Base-by-base conservation (phyloP, 2,797 vertebrate species). In the Ispidina picta region DNA sequence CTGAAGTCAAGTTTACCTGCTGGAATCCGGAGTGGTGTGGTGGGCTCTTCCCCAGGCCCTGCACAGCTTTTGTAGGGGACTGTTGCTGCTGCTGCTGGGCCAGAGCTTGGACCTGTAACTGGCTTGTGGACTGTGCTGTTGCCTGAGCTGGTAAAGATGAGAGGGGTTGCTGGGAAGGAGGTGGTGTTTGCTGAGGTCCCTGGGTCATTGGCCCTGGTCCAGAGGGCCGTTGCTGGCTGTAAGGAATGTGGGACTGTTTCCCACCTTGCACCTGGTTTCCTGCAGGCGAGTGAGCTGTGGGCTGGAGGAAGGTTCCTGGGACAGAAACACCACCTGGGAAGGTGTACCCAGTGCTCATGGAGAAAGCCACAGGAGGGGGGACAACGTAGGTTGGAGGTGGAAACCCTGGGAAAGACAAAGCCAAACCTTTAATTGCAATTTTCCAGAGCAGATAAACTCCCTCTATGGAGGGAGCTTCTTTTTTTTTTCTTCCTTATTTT, bases 171-270 rank as follows among this genome's bases (percentile, higher is more conserved):
- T 98, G 98, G 86, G 98, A 98, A 76, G 98, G 97, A 93, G 98
- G 98, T 68, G 98, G 97, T 48, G 97, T 96, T 59, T 96, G 98
- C 68, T 98, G 97, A 95, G 98, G 96, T 96, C 98, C 98, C 97
- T 98, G 98, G 97, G 94, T 97, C 97, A 97, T 95, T 63, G 98
- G 98, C 96, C 95, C 98, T 96, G 98, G 98, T 95, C 98, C 98
- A 1, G 99, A 99, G 92, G 99, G 99, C 96, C 99, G 98, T 97
- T 99, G 99, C 98, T 99, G 99, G 96, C 99, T 99, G 96, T 99
- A 99, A 96, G 99, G 99, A 98, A 99, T 99, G 98, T 99, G 99
- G 90, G 99, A 99, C 85, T 97, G 99, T 96, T 99, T 99, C 95
- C 98, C 98, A 60, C 98, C 97, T 97, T 98, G 98, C 94, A 98